Base-by-base conservation (phyloP, 2,797 vertebrate genomes). In the Ambastaia sidthimunki region DNA sequence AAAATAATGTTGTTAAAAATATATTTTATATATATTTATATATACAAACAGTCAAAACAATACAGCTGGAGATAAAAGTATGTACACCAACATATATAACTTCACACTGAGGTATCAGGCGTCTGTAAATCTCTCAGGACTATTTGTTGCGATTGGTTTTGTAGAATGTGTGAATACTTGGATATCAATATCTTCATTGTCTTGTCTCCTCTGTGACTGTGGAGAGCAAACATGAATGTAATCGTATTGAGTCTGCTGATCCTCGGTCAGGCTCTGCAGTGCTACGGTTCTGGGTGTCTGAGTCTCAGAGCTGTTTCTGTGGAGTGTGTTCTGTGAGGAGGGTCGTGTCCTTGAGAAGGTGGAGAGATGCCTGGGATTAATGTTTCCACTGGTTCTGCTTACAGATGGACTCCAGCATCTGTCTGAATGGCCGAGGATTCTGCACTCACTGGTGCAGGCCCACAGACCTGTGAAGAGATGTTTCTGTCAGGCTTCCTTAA, bases 341-440 rank as follows among this genome's bases (percentile, higher is more conserved):
- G 97, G 96, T 0, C 97, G 96, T 59, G 96, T 96, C 90, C 97
- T 98, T 87, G 95, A 95, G 93, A 99, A 98, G 23, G 96, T 97
- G 2, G 96, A 96, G 76, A 93, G 88, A 79, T 97, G 96, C 16
- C 91, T 93, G 3, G 92, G 88, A 19, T 95, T 89, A 16, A 93
- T 68, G 66, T 94, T 95, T 0, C 92, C 91, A 72, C 93, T 96
- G 85, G 95, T 92, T 69, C 95, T 93, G 2, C 91, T 89, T 0
- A 96, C 96, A 2, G 97, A 97, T 0, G 98, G 97, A 87, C 96
- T 99, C 98, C 98, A 99, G 92, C 98, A 99, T 72, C 97, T 94
- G 86, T 99, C 98, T 0, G 98, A 99, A 88, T 99, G 98, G 50
- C 98, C 98, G 82, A 99, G 88, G 87, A 98, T 94, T 91, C 98